These are phyloP conservation scores for Pentalonia nigronervosa DNA, from an alignment of 1,140 invertebrate genomes.

Conservation along the genomic window DNA sequence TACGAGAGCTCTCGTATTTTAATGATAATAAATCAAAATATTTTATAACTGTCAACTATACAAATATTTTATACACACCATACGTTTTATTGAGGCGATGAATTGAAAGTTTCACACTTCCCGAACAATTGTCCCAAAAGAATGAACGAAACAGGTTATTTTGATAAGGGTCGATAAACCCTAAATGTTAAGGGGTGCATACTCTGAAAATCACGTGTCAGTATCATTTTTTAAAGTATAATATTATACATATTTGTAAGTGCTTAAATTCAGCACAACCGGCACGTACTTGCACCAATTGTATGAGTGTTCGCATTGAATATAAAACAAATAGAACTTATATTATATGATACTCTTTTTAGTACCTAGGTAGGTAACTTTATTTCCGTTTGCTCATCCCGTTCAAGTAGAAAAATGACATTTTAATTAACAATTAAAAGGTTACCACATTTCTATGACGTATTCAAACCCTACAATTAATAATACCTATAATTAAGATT, in stretches of 20 bases:
- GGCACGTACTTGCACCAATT: conserved; percentile 10
- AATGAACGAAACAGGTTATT: conserved; percentile 14
- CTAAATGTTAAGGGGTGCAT: background rate
- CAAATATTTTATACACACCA: background rate
- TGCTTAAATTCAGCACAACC: background rate
- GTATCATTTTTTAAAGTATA: background rate
- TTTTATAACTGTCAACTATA: conserved; percentile 33
- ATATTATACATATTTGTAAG: background rate
- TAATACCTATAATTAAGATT: no score
- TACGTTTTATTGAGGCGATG: background rate
- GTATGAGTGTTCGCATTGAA: background rate
- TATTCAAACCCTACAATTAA: no score
- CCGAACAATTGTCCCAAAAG: conserved; percentile 17
- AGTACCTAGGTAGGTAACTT: no score
- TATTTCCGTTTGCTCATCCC: background rate
- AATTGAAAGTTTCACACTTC: conserved; percentile 19
- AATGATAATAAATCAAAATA: conserved; percentile 28
- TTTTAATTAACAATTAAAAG: background rate
- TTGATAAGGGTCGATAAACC: background rate
- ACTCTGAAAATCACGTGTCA: background rate
- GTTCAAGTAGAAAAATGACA: background rate
- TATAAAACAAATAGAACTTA: background rate
- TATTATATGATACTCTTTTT: background rate
- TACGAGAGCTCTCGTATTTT: background rate
- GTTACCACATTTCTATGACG: no score